Percentiles rank a stretch among this genome's conserved stretches.
These are phyloP conservation scores for Cotesia glomerata DNA, from an alignment of 1,140 invertebrate species.

Conservation along the genomic window DNA sequence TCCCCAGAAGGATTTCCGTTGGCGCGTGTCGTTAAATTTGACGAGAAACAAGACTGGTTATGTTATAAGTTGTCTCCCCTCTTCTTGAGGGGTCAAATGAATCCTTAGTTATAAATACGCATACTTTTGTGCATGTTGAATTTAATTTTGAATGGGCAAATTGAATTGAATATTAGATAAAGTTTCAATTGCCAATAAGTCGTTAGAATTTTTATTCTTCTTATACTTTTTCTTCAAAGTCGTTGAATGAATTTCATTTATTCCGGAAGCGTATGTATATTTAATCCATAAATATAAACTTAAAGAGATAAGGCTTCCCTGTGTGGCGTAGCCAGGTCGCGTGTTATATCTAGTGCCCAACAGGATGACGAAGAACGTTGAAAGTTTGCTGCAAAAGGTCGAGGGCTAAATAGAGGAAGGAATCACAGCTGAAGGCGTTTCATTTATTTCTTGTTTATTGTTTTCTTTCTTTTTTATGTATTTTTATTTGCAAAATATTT, in stretches of 20 bases:
- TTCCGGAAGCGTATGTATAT: constrained; percentile 32
- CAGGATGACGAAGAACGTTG: constrained; percentile 43
- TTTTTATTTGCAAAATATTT: too few relatives aligned
- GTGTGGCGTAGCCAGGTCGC: constrained; percentile 8
- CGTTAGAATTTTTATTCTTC: too few relatives aligned
- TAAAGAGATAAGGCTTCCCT: constrained; percentile 28
- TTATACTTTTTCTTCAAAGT: not conserved
- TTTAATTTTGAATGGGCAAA: too few relatives aligned
- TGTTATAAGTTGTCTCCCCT: too few relatives aligned
- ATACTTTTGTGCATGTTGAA: too few relatives aligned
- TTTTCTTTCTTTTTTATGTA: too few relatives aligned
- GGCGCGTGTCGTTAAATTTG: constrained; percentile 9
- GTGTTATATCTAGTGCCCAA: constrained; percentile 11
- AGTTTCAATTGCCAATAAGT: too few relatives aligned
- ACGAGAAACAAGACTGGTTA: too few relatives aligned
- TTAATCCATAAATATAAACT: constrained; percentile 17
- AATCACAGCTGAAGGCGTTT: constrained; percentile 42
- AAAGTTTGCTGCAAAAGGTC: constrained; percentile 18
- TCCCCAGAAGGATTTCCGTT: constrained; percentile 10
- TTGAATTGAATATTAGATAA: too few relatives aligned
- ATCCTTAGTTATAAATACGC: too few relatives aligned
- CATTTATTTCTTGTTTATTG: too few relatives aligned
- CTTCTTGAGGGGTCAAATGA: not conserved
- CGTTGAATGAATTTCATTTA: constrained; percentile 14
- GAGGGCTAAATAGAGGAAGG: constrained; percentile 25